phyloP scores from a whole-genome alignment of 2,797 vertebrate genomes.

The Diglossa cyanea region DNA sequence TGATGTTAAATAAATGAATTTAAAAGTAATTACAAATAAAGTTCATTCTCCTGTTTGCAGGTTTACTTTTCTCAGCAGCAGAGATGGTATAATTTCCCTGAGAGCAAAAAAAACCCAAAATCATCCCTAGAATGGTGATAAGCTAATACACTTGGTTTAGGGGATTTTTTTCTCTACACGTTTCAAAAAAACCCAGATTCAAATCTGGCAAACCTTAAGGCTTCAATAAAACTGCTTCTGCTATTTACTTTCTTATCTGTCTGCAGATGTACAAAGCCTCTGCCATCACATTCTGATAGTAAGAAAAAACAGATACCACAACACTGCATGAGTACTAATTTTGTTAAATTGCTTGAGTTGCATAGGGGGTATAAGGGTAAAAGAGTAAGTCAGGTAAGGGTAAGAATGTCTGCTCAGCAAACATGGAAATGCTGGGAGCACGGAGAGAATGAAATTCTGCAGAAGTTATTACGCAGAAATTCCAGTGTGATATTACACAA shows the following conservation, averaged over 20 bases:
- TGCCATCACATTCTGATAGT: neutral
- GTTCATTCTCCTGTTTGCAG: neutral
- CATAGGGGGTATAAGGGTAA: accelerated
- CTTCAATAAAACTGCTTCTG: neutral
- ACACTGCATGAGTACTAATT: neutral
- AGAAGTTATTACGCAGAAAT: neutral
- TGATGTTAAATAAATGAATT: neutral
- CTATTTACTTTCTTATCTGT: neutral
- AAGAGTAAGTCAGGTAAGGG: neutral
- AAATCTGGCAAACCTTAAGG: neutral
- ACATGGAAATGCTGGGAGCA: neutral
- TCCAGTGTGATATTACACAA: neutral
- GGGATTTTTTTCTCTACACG: accelerated
- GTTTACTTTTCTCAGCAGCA: neutral
- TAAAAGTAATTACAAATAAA: neutral
- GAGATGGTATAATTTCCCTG: neutral
- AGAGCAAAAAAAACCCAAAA: neutral
- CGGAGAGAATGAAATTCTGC: neutral
- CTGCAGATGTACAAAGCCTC: neutral
- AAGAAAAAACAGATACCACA: neutral
- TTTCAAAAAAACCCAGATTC: neutral
- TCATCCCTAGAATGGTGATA: neutral
- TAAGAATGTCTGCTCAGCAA: neutral
- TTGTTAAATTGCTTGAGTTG: neutral
- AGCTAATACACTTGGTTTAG: neutral